These are phyloP conservation scores for Drosophila trapezifrons DNA, from an alignment of 1,140 invertebrate genomes.

Conservation along the genomic window DNA sequence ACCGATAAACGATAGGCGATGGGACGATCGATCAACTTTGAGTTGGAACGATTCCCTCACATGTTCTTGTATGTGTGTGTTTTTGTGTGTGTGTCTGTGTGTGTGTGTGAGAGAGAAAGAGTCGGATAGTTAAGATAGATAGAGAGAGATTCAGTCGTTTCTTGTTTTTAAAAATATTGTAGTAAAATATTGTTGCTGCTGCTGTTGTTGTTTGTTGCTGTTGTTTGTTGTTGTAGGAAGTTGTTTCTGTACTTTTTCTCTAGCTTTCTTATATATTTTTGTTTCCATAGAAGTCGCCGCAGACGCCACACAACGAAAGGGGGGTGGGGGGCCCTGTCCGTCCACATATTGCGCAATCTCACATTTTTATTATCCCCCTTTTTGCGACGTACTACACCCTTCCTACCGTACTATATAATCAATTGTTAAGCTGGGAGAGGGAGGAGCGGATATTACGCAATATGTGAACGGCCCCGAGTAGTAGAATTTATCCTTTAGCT, in stretches of 20 bases:
- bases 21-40: constrained; percentile 52
- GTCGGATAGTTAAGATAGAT: constrained; percentile 51
- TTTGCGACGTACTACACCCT: no score
- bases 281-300: constrained; percentile 59
- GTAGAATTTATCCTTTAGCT: constrained; percentile 55
- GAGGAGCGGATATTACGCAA: background rate
- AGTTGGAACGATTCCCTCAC: constrained; percentile 54
- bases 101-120: constrained; percentile 49
- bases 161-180: constrained; percentile 60
- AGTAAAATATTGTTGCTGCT: constrained; percentile 56
- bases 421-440: background rate
- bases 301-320: constrained; percentile 73
- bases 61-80: constrained; percentile 21
- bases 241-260: constrained; percentile 45
- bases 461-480: constrained; percentile 36
- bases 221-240: constrained; percentile 41
- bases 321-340: background rate
- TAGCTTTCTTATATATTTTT: constrained; percentile 23
- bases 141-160: constrained; percentile 74
- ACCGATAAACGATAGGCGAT: constrained; percentile 41
- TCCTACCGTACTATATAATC: background rate
- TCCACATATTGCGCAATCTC: constrained; percentile 1
- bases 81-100: constrained; percentile 13
- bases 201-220: constrained; percentile 32
- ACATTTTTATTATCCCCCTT: background rate